Percentiles rank a stretch among this genome's conserved stretches.
Evolutionary conservation across 2,113 vertebrate species (phyloP).

Genomic region (Coryphaenoides rupestris): DNA sequence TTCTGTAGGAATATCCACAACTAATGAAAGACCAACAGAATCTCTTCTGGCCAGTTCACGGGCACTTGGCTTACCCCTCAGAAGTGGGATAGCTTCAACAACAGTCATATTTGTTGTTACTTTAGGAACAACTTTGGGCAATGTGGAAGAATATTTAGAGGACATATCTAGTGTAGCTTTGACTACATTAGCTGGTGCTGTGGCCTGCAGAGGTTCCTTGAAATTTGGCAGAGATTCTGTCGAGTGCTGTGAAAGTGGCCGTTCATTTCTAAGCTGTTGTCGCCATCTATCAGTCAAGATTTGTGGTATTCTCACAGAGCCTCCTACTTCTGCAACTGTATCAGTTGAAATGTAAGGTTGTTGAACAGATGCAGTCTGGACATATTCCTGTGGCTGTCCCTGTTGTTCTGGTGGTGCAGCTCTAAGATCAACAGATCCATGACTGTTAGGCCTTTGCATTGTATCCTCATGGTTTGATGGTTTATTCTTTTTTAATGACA

Average conservation of each 20-base stretch:
- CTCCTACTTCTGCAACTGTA: background rate
- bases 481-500: constrained; percentile 55
- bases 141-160: constrained; percentile 20
- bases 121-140: constrained; percentile 7
- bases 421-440: constrained; percentile 48
- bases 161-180: constrained; percentile 52
- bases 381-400: constrained; percentile 4
- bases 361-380: background rate
- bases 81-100: constrained; percentile 42
- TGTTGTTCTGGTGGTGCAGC: constrained; percentile 14
- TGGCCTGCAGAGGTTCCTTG: constrained; percentile 14
- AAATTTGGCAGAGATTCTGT: constrained; percentile 21
- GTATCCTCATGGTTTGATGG: constrained; percentile 14
- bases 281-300: constrained; percentile 12
- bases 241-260: constrained; percentile 18
- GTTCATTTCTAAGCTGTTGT: constrained; percentile 20
- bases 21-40: constrained; percentile 51
- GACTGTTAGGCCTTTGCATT: constrained; percentile 16
- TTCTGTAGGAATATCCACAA: constrained; percentile 35
- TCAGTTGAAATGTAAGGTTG: constrained; percentile 1
- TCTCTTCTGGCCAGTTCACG: constrained; percentile 36
- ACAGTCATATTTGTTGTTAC: background rate
- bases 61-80: constrained; percentile 34
- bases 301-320: background rate
- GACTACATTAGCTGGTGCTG: constrained; percentile 45